Evolutionary conservation across 2,888 invertebrate genomes (phyloP), one percentile per base, ranked within the genome.

Genomic region (Cephus spinipes): DNA sequence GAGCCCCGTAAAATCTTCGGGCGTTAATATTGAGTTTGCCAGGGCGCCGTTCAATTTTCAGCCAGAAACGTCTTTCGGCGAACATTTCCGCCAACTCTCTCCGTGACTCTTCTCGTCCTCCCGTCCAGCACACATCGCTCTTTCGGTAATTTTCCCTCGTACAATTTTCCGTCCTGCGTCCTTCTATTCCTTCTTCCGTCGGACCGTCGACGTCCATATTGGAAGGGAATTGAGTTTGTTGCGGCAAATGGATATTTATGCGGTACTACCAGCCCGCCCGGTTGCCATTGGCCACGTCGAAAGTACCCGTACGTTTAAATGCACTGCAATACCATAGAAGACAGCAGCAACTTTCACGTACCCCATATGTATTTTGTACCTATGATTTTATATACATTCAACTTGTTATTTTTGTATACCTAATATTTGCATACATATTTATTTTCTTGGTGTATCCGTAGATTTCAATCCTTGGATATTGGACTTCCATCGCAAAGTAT

Each of bases 171-270:
- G 35, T 77, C 76, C 82, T 75, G 55, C 55, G 23, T 55, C 55
- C 9, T 55, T 23, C 23, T 9, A 55, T 55, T 6, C 55, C 55
- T 55, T 23, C 23, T 55, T 55, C 55, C 35, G 35, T 12, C 35
- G 35, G 55, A 23, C 23, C 55, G 55, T 55, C 55, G 55, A 55
- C 55, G 23, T 23, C 55, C 75, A 78, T 81, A 82, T 84, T 79
- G 79, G 77, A 76, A 75, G 77, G 76, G 79, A 83, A 86, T 83
- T 79, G 78, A 84, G 85, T 86, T 86, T 83, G 81, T 81, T 81
- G 78, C 77, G 80, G 83, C 75, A 83, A 86, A 86, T 85, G 82
- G 82, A 83, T 83, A 85, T 85, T 85, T 83, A 83, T 83, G 81
- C 73, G 82, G 76, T 73, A 81, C 71, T 75, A 76, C 35, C 79